Evolutionary conservation across 2,797 vertebrate genomes (phyloP).

Genomic region (Hafferia zeledoni): DNA sequence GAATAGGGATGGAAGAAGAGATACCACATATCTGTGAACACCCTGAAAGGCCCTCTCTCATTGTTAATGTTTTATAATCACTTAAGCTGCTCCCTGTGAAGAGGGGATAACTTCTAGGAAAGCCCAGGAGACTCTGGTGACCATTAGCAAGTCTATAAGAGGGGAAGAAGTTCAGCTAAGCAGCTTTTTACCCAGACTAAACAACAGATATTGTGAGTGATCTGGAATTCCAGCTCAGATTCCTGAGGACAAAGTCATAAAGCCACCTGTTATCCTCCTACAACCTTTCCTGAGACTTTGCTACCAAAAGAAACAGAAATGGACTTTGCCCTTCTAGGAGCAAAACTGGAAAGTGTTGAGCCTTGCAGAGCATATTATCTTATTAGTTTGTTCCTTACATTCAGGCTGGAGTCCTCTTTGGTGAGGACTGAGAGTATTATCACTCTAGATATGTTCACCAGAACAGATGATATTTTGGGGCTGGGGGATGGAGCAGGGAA

Average conservation of each 20-base stretch:
- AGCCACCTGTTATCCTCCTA: not conserved
- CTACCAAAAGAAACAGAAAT: not conserved
- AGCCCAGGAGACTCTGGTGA: not conserved
- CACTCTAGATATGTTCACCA: not conserved
- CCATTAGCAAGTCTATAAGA: not conserved
- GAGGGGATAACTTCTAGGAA: not conserved
- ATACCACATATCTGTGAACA: not conserved
- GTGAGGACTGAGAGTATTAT: not conserved
- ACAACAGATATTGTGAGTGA: not conserved
- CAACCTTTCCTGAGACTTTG: not conserved
- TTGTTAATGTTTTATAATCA: not conserved
- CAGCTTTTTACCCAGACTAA: not conserved
- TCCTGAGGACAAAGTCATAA: not conserved
- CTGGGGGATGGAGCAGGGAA: not conserved
- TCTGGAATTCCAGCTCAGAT: not conserved
- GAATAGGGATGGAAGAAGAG: not conserved
- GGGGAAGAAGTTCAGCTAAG: not conserved
- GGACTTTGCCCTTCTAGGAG: not conserved
- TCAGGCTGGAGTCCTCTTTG: not conserved
- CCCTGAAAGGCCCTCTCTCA: not conserved
- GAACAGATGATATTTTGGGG: not conserved
- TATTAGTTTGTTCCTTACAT: not conserved
- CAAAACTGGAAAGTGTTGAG: not conserved
- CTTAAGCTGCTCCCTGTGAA: not conserved
- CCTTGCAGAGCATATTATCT: not conserved